Base-by-base conservation (phyloP, 2,888 invertebrate species). In the Spilarctia lutea region DNA sequence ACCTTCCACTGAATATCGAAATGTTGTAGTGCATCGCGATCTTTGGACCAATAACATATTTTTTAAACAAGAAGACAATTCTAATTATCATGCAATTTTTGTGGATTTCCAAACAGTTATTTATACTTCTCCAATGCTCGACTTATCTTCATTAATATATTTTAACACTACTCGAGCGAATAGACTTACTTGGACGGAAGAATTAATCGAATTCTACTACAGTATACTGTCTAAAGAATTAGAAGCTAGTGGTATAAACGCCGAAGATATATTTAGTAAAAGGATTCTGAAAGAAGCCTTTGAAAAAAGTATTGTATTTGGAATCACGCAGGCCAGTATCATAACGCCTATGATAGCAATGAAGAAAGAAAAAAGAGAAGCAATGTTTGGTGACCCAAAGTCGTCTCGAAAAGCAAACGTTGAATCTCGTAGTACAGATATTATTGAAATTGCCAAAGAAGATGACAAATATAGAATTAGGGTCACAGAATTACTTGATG, bases 101-200 rank as follows among this genome's bases (percentile, higher is more conserved):
- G 96, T 98, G 10, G 98, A 98, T 88, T 98, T 96, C 85, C 98
- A 98, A 89, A 93, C 97, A 68, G 94, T 96, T 0, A 90, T 97
- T 20, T 98, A 98, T 85, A 94, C 96, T 8, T 96, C 97, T 0
- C 97, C 97, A 0, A 96, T 97, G 83, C 92, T 97, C 71, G 98
- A 98, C 83, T 85, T 97, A 20, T 92, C 96, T 24, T 94, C 96
- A 3, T 82, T 96, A 20, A 86, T 97, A 56, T 96, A 96, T 85
- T 92, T 97, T n/a, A 96, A 96, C 83, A 94, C 96, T 1, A 91
- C 92, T 1, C 91, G 90, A 68, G 81, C 88, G 45, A 93, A 96
- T 70, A 90, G 97, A 76, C 86, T 93, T 56, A 77, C 83, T n/a
- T 89, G 96, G 85, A 91, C 96, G 0, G 78, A 86, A 11, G 87